Base-by-base conservation (phyloP, 2,888 invertebrate species). In the Dryococelus australis region DNA sequence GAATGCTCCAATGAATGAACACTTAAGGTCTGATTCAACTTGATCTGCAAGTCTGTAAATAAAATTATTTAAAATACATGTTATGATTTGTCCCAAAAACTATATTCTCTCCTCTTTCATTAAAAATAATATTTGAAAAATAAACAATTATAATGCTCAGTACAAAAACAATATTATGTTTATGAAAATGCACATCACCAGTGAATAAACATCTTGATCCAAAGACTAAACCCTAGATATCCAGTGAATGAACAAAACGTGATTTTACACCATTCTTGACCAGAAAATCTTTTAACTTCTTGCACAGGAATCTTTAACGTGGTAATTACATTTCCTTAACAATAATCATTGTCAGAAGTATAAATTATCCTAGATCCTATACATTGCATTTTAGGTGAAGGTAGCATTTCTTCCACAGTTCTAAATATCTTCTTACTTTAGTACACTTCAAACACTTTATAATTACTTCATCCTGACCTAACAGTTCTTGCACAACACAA, bases 1-100 rank as follows among this genome's bases (percentile, higher is more conserved):
- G 16, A 78, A 80, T 65, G 79, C 47, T 85, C 43, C 26, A 83
- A 84, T 87, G 16, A 53, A 65, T 65, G 65, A 65, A 65, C 65
- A 65, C 65, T 65, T 65, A 65, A 65, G 65, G 65, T 65, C 65
- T 65, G 10, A 65, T 65, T 65, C 13, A 65, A 65, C 16, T 65
- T 65, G 8, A 65, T 65, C 65, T 65, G 65, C 65, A 65, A 13
- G 65, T 65, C 65, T 5, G 65, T 65, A 65, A 24, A 65, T 20
- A 65, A 12, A 12, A 65, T 65, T 65, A 65, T 24, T 65, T 65
- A 65, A 65, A 65, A 65, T 65, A 65, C 65, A 20, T 65, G 65
- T 65, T 20, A 12, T 65, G 65, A 65, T 65, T 12, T 16, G 16
- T 65, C 16, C 16, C 8, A 65, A 65, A 65, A 65, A 65, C 65